phyloP scores from a whole-genome alignment of 2,888 invertebrate species.

The Sarcophaga subvicina region DNA sequence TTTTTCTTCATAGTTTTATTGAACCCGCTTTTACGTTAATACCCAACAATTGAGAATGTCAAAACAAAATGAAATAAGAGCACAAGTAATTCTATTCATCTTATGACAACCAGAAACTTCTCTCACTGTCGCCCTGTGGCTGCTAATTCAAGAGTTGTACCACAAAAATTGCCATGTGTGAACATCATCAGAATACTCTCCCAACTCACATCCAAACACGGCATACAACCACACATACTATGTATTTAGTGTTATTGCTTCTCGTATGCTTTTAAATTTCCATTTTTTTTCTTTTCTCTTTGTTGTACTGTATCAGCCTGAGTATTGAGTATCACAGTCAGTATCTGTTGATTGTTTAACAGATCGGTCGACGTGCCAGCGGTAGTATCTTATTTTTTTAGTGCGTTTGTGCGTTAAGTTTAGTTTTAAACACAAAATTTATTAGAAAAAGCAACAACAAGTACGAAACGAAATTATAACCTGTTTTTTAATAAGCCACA shows the following conservation, averaged over 20 bases:
- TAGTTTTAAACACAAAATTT: conserved; percentile 8
- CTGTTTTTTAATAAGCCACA: conserved; percentile 33
- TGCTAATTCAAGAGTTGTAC: too few relatives aligned
- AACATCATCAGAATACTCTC: too few relatives aligned
- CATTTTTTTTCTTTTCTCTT: conserved; percentile 7
- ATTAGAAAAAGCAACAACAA: neutral
- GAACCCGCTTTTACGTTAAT: too few relatives aligned
- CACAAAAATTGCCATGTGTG: too few relatives aligned
- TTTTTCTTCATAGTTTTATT: too few relatives aligned
- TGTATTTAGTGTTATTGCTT: neutral
- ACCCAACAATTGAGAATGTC: too few relatives aligned
- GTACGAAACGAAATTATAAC: conserved; percentile 24
- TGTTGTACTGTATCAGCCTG: conserved; percentile 42
- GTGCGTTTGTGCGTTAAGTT: conserved; percentile 66
- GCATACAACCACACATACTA: neutral
- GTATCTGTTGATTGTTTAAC: conserved; percentile 66
- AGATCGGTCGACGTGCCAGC: conserved; percentile 52
- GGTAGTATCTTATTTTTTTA: conserved; percentile 47
- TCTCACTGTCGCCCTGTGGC: too few relatives aligned
- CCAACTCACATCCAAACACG: neutral
- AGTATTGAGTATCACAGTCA: conserved; percentile 54
- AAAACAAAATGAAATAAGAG: too few relatives aligned
- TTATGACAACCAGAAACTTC: too few relatives aligned
- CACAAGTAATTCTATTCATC: too few relatives aligned
- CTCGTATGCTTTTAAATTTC: conserved; percentile 11